A percentile compares a stretch with the other conserved stretches of the same genome.
Conservation (phyloP, 2,113 vertebrate genomes). For the Carassius carassius region DNA sequence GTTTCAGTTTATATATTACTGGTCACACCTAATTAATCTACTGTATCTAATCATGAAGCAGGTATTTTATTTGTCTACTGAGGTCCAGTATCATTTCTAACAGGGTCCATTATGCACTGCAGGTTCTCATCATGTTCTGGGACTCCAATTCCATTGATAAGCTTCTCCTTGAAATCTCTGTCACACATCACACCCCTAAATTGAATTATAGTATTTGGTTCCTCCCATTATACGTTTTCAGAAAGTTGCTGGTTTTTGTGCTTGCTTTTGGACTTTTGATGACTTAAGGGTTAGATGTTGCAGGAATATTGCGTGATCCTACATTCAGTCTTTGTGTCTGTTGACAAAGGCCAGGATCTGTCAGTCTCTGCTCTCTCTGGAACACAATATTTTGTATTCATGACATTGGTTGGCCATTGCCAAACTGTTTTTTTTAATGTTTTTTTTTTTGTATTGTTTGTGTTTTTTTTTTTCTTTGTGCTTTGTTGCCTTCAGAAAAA, state of each 20-base stretch:
- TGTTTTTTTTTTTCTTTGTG: neutral
- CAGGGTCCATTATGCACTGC: neutral
- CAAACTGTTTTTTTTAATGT: constrained; percentile 12
- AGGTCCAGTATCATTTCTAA: neutral
- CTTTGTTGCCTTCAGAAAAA: neutral
- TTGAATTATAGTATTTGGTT: neutral
- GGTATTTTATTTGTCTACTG: neutral
- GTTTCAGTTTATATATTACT: neutral
- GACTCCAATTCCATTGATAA: neutral
- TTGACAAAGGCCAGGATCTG: constrained; percentile 2
- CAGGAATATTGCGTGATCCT: neutral
- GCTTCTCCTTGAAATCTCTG: neutral
- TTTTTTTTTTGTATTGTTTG: neutral
- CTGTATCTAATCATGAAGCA: constrained; percentile 17
- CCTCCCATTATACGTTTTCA: neutral
- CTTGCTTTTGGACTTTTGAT: neutral
- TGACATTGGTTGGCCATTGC: constrained; percentile 11
- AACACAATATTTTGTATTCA: constrained; percentile 29
- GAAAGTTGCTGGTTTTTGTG: neutral
- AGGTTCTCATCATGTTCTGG: neutral
- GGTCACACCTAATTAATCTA: neutral
- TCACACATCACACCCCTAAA: constrained; percentile 1
- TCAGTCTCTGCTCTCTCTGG: neutral
- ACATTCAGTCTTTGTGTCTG: constrained; percentile 1
- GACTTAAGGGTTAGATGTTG: neutral